A percentile compares a stretch with the other conserved stretches of the same genome.
Evolutionary conservation across 2,888 invertebrate species (phyloP).

Genomic region (Leptarthrus brevirostris): DNA sequence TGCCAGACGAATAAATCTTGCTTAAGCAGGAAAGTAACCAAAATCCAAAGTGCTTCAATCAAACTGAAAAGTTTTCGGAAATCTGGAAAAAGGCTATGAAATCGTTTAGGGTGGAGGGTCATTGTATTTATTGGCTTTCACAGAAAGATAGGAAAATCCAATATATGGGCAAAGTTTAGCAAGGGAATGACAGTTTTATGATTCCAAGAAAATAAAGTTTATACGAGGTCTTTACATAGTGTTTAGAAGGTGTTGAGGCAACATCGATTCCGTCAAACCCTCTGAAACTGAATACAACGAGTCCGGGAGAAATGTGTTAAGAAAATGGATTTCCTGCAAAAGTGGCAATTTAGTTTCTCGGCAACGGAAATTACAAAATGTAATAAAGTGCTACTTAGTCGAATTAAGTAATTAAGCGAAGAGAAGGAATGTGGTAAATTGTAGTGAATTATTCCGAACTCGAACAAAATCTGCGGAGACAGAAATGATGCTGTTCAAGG

Average conservation of each 20-base stretch:
- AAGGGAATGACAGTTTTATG: background rate
- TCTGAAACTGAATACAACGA: too few species aligned
- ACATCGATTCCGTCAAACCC: background rate
- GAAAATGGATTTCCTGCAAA: too few species aligned
- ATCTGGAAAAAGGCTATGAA: background rate
- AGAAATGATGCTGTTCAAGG: too few species aligned
- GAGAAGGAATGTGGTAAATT: too few species aligned
- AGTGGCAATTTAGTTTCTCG: too few species aligned
- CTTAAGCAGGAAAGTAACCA: background rate
- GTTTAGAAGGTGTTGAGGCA: background rate
- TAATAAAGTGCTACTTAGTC: too few species aligned
- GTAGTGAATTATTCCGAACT: too few species aligned
- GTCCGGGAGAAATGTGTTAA: too few species aligned
- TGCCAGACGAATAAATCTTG: background rate
- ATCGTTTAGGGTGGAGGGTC: background rate
- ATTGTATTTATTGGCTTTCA: conserved; percentile 1
- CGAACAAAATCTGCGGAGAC: too few species aligned
- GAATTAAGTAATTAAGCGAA: too few species aligned
- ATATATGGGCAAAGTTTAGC: background rate
- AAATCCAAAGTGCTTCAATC: conserved; percentile 13
- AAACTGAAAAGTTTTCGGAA: conserved; percentile 26
- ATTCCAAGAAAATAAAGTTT: background rate
- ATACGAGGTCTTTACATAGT: background rate
- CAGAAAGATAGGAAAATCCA: background rate
- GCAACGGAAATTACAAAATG: too few species aligned